Conservation (phyloP, 92 coral and sea anemone genomes). For the Heliopora coerulea region DNA sequence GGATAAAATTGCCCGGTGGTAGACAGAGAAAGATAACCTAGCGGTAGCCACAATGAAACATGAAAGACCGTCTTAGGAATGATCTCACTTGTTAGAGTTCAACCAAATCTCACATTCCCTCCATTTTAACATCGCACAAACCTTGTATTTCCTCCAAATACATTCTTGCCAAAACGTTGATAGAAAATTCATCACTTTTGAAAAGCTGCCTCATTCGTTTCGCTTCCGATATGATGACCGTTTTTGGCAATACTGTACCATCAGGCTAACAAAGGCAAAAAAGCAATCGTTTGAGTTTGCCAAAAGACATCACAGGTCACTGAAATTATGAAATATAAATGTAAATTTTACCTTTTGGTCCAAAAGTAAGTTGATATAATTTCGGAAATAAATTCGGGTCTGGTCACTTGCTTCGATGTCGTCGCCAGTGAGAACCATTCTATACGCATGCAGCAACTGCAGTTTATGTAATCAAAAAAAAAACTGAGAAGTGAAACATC, state of each 20-base stretch:
- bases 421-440: slow-evolving; percentile 47
- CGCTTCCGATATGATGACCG: slow-evolving; percentile 54
- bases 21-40: too few relatives aligned
- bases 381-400: slow-evolving; percentile 44
- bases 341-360: slow-evolving; percentile 66
- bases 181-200: slow-evolving; percentile 58
- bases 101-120: too few relatives aligned
- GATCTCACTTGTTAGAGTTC: too few relatives aligned
- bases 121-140: not conserved
- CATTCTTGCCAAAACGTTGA: slow-evolving; percentile 61
- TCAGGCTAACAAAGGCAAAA: too few relatives aligned
- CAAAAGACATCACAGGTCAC: too few relatives aligned
- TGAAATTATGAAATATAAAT: too few relatives aligned
- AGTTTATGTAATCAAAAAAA: slow-evolving; percentile 18
- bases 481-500: not conserved
- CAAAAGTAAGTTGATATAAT: slow-evolving; percentile 59
- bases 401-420: slow-evolving; percentile 30
- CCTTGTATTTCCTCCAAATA: slow-evolving; percentile 41
- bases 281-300: too few relatives aligned
- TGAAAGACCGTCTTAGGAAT: too few relatives aligned
- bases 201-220: slow-evolving; percentile 56
- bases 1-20: too few relatives aligned
- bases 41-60: too few relatives aligned
- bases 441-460: slow-evolving; percentile 44
- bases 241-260: slow-evolving; percentile 12